Evolutionary conservation across 2,797 vertebrate species (phyloP).

Genomic region (Karalla daura): DNA sequence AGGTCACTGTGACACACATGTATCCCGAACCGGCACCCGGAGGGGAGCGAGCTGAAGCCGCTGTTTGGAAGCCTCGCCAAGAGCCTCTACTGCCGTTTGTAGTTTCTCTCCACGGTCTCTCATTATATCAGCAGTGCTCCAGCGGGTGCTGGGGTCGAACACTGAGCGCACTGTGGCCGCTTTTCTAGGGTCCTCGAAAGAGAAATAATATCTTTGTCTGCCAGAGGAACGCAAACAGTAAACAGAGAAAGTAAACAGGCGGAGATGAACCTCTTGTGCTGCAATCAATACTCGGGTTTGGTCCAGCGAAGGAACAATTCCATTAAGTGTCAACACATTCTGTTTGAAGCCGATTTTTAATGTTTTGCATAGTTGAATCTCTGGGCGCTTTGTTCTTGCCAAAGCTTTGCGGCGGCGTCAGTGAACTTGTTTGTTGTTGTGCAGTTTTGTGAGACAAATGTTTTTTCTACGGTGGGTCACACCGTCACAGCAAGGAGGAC

Average conservation of each 20-base stretch:
- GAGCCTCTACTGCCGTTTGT: conserved; percentile 65
- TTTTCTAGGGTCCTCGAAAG: conserved; percentile 76
- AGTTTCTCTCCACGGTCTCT: conserved; percentile 66
- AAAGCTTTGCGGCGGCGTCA: conserved; percentile 6
- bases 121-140: conserved; percentile 72
- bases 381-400: conserved; percentile 18
- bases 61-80: conserved; percentile 65
- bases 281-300: conserved; percentile 59
- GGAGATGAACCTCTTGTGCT: conserved; percentile 70
- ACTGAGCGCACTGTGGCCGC: conserved; percentile 50
- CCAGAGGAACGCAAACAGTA: conserved; percentile 79
- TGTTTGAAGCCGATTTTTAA: conserved; percentile 37
- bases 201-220: conserved; percentile 74
- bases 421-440: conserved; percentile 21
- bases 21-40: conserved; percentile 63
- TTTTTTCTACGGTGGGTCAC: no score
- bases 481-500: no score
- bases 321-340: conserved; percentile 56
- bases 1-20: conserved; percentile 76
- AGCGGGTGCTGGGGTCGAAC: conserved; percentile 59
- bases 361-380: conserved; percentile 10
- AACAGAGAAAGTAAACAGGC: conserved; percentile 74
- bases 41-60: conserved; percentile 58
- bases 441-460: conserved; percentile 21
- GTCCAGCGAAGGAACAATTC: conserved; percentile 60